Evolutionary conservation across 2,888 invertebrate species (phyloP).

Genomic region (Automeris io): DNA sequence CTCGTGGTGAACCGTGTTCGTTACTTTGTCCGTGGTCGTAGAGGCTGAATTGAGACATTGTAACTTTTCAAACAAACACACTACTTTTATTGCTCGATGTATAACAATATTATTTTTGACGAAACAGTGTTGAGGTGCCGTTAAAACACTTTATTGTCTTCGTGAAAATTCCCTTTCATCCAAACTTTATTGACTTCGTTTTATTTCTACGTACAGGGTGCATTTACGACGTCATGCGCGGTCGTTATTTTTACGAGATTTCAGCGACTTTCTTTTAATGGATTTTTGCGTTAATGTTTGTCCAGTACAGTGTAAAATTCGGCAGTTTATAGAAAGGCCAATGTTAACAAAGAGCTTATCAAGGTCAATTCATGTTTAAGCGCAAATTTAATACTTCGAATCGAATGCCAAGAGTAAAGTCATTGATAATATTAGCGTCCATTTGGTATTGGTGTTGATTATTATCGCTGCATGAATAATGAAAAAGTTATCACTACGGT

Average conservation of each 20-base stretch:
- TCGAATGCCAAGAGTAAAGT: constrained; percentile 26
- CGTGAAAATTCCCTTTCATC: constrained; percentile 43
- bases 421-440: constrained; percentile 13
- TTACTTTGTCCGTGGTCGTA: constrained; percentile 33
- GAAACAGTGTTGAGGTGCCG: constrained; percentile 20
- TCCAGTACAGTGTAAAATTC: constrained; percentile 32
- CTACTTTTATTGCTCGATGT: neutral
- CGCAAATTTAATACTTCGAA: constrained; percentile 25
- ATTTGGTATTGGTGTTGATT: constrained; percentile 23
- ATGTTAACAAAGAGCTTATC: constrained; percentile 16
- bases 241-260: constrained; percentile 62
- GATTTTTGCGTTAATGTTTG: constrained; percentile 35
- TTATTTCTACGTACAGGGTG: constrained; percentile 45
- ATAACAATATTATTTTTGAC: neutral
- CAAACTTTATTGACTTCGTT: constrained; percentile 46
- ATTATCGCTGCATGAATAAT: constrained; percentile 22
- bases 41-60: constrained; percentile 18
- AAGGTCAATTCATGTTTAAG: constrained; percentile 30
- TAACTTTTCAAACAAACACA: constrained; percentile 6
- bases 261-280: constrained; percentile 53
- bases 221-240: constrained; percentile 61
- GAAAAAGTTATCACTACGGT: constrained; percentile 9
- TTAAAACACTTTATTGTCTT: constrained; percentile 34
- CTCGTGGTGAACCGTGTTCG: constrained; percentile 29
- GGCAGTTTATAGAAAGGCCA: constrained; percentile 10